phyloP scores from a whole-genome alignment of 2,797 vertebrate genomes.

The Oreochromis mossambicus region DNA sequence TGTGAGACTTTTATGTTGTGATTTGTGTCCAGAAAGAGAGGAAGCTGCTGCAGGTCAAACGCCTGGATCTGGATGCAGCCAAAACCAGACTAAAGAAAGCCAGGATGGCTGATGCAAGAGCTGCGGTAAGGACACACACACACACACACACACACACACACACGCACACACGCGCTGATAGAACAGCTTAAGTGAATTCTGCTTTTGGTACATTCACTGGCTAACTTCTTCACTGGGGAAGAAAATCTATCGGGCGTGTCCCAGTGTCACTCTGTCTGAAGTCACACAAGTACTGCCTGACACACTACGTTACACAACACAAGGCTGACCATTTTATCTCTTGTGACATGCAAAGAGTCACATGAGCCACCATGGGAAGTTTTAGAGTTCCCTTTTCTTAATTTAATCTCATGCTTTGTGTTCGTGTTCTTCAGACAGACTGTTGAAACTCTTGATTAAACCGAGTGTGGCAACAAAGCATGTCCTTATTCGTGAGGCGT shows the following conservation, averaged over 20 bases:
- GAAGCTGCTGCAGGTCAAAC: conserved; percentile 94
- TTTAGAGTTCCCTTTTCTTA: conserved; percentile 34
- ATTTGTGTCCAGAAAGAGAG: conserved; percentile 88
- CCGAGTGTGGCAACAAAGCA: background rate
- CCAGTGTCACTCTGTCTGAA: background rate
- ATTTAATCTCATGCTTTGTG: background rate
- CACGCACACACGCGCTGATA: background rate
- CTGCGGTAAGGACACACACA: conserved; percentile 80
- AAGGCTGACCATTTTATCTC: background rate
- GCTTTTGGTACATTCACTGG: background rate
- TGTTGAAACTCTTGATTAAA: background rate
- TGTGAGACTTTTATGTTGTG: background rate
- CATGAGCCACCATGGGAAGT: conserved; percentile 33
- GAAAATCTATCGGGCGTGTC: background rate
- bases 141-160: background rate
- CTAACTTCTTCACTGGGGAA: background rate
- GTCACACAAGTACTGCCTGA: conserved; percentile 9
- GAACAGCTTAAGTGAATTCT: background rate
- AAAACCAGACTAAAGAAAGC: conserved; percentile 97
- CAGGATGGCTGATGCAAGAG: conserved; percentile 88
- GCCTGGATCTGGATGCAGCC: conserved; percentile 95
- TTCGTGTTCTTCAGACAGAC: background rate
- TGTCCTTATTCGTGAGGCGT: background rate
- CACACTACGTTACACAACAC: conserved; percentile 35
- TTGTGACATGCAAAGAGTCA: conserved; percentile 33